Conservation (phyloP, 2,113 vertebrate genomes). For the Barnardius zonarius region DNA sequence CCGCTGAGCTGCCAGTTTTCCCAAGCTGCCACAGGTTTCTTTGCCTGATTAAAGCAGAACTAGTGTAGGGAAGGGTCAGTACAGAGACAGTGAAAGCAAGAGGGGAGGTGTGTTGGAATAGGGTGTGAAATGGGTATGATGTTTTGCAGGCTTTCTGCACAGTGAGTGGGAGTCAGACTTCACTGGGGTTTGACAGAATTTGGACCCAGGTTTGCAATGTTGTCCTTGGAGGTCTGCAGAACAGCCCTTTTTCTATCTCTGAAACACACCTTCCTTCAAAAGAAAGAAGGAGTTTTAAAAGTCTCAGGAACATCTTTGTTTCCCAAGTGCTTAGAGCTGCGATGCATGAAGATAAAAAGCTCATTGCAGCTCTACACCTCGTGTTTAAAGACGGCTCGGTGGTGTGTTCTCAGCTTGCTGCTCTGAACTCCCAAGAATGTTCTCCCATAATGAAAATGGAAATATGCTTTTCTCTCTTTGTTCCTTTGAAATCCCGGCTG, state of each 20-base stretch:
- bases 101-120: background rate
- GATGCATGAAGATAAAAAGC: background rate
- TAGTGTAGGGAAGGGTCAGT: background rate
- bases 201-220: background rate
- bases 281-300: background rate
- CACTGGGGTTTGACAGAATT: background rate
- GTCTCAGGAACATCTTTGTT: background rate
- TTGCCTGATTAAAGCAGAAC: background rate
- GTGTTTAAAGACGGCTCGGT: background rate
- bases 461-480: background rate
- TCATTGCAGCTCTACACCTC: background rate
- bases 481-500: slow-evolving; percentile 14
- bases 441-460: background rate
- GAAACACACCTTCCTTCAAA: background rate
- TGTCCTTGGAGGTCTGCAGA: background rate
- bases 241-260: background rate
- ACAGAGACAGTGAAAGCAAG: background rate
- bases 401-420: background rate
- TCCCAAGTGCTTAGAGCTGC: background rate
- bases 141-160: background rate
- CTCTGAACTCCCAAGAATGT: slow-evolving; percentile 18
- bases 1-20: background rate
- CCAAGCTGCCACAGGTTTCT: background rate
- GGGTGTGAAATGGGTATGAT: background rate
- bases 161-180: background rate